phyloP scores from a whole-genome alignment of 2,797 vertebrate genomes.

The Mastacembelus armatus region DNA sequence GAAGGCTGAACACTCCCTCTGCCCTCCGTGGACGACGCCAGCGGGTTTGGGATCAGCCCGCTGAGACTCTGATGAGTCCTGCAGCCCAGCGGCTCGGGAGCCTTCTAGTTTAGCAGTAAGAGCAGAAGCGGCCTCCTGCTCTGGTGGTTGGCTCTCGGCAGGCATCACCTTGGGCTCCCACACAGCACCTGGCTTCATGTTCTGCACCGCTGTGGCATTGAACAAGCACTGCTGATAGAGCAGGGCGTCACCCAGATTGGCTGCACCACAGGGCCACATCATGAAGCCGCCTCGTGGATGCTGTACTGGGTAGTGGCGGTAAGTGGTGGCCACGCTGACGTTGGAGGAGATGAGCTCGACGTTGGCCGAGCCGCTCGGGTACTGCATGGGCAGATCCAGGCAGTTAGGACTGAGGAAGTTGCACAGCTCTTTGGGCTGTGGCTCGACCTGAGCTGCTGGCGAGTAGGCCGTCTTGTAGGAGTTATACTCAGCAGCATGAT shows the following conservation, averaged over 20 bases:
- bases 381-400: slow-evolving; percentile 92
- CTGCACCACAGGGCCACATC: slow-evolving; percentile 92
- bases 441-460: slow-evolving; percentile 71
- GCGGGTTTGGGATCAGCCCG: slow-evolving; percentile 69
- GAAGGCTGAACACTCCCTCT: slow-evolving; percentile 91
- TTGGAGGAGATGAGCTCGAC: slow-evolving; percentile 97
- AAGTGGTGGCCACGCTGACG: slow-evolving; percentile 95
- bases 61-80: slow-evolving; percentile 76
- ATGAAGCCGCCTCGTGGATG: slow-evolving; percentile 82
- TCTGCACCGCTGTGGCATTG: slow-evolving; percentile 91
- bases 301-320: slow-evolving; percentile 92
- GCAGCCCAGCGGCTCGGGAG: slow-evolving; percentile 73
- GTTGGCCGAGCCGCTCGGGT: slow-evolving; percentile 85
- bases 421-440: slow-evolving; percentile 89
- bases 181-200: slow-evolving; percentile 88
- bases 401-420: slow-evolving; percentile 87
- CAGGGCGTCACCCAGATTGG: slow-evolving; percentile 90
- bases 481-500: slow-evolving; percentile 90
- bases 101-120: slow-evolving; percentile 85
- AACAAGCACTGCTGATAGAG: slow-evolving; percentile 96
- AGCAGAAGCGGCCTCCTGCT: slow-evolving; percentile 76
- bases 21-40: slow-evolving; percentile 68
- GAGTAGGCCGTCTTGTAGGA: slow-evolving; percentile 90
- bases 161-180: slow-evolving; percentile 90
- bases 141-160: slow-evolving; percentile 83